These are phyloP conservation scores for Polyodon spathula DNA, from an alignment of 2,113 vertebrate genomes.

Conservation along the genomic window DNA sequence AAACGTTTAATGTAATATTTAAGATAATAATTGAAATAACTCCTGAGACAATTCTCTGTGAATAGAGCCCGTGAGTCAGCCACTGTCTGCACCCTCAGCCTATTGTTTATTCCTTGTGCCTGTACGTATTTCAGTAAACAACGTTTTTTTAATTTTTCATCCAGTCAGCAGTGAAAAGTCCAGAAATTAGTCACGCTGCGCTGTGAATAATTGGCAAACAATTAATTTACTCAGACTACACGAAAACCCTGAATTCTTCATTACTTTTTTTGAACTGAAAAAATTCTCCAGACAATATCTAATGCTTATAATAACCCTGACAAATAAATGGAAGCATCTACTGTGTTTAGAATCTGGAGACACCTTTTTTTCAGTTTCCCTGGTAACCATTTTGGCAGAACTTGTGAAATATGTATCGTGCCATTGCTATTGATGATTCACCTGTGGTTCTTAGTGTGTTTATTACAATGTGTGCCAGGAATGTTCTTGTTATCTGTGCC, in stretches of 20 bases:
- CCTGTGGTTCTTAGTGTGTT: not conserved
- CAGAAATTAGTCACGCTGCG: not conserved
- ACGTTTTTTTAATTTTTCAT: not conserved
- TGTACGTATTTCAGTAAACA: too few species aligned
- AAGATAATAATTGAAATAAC: too few species aligned
- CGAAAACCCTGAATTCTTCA: not conserved
- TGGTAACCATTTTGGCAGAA: not conserved
- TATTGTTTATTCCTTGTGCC: too few species aligned
- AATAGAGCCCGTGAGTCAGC: too few species aligned
- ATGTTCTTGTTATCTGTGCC: not conserved
- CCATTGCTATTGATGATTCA: not conserved
- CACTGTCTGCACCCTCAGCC: too few species aligned
- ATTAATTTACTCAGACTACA: not conserved
- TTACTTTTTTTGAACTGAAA: slow-evolving; percentile 9
- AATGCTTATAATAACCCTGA: slow-evolving; percentile 5
- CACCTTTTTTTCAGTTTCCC: not conserved
- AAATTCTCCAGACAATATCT: not conserved
- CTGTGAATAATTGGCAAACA: not conserved
- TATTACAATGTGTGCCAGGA: not conserved
- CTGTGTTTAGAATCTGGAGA: not conserved
- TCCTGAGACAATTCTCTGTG: too few species aligned
- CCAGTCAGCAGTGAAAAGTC: not conserved
- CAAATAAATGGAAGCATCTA: not conserved
- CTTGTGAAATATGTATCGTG: not conserved
- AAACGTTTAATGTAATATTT: too few species aligned